phyloP scores from a whole-genome alignment of 2,888 invertebrate genomes.

The Autographa pulchrina region DNA sequence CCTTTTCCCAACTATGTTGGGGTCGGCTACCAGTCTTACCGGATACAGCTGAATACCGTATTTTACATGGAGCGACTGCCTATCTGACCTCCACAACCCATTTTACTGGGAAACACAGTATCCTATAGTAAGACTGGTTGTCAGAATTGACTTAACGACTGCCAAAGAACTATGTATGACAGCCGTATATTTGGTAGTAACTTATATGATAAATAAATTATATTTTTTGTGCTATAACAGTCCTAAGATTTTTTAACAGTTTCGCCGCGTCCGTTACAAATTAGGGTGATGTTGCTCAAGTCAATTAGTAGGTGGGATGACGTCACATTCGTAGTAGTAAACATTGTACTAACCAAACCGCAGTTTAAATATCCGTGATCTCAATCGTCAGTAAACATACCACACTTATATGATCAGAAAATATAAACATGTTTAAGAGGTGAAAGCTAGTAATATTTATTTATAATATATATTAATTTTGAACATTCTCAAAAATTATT shows the following conservation, averaged over 20 bases:
- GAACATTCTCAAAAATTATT: background rate
- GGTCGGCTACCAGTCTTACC: no score
- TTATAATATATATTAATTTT: background rate
- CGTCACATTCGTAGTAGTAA: constrained; percentile 49
- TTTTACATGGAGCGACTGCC: no score
- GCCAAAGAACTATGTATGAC: no score
- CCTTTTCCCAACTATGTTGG: no score
- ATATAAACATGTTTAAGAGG: background rate
- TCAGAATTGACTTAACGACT: no score
- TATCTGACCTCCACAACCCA: no score
- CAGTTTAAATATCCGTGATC: constrained; percentile 59
- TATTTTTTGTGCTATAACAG: background rate
- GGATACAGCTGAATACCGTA: no score
- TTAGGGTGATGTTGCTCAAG: constrained; percentile 71
- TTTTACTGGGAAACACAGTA: no score
- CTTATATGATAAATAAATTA: background rate
- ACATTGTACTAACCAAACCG: constrained; percentile 26
- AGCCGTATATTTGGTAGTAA: constrained; percentile 19
- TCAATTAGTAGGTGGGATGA: constrained; percentile 69
- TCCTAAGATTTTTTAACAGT: constrained; percentile 23
- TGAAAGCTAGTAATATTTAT: no score
- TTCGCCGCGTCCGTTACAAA: constrained; percentile 40
- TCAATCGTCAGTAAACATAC: constrained; percentile 43
- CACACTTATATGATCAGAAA: background rate
- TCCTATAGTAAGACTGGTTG: no score